Evolutionary conservation across 2,113 vertebrate species (phyloP), one percentile per base, ranked within the genome.

Genomic region (Lathamus discolor): DNA sequence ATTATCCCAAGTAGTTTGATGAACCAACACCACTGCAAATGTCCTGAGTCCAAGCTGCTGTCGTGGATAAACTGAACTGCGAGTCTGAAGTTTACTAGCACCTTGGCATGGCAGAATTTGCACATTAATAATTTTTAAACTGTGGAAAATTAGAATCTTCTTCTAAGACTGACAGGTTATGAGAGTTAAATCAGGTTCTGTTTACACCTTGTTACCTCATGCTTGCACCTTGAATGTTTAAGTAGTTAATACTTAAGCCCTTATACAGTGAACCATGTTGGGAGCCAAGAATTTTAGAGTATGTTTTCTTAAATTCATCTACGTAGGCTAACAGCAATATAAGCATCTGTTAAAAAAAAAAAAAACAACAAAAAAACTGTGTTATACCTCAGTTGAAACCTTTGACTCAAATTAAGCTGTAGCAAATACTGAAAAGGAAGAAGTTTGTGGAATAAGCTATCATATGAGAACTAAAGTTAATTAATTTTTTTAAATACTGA

Each of bases 101-200:
- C 91, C 62, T 97, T 97, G 97, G 98, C 98, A 98, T 98, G 98
- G 98, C 97, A 89, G 96, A 98, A 97, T 98, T 98, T 98, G 98
- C 98, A 99, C 98, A 98, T 97, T 96, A 98, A 94, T 91, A 70
- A 84, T 91, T 97, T 86, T 94, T 94, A 96, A 97, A 88, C 89
- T 96, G 86, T 95, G 92, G 88, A 92, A 95, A 91, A 96, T 66
- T 46, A 96, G 46, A 96, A 76, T 92, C 93, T 88, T 96, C 79
- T 94, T 95, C 35, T 78, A 86, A 69, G 93, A 87, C 29, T 72
- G 41, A 29, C 28, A 79, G 28, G 51, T 83, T 96, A 96, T n/a
- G 52, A 93, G 88, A 96, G 83, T 89, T 92, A 90, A 91, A 95
- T 92, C 90, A 91, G 81, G 89, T 94, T 94, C 62, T 96, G 91